Evolutionary conservation across 2,113 vertebrate species (phyloP).

Genomic region (Apus apus): DNA sequence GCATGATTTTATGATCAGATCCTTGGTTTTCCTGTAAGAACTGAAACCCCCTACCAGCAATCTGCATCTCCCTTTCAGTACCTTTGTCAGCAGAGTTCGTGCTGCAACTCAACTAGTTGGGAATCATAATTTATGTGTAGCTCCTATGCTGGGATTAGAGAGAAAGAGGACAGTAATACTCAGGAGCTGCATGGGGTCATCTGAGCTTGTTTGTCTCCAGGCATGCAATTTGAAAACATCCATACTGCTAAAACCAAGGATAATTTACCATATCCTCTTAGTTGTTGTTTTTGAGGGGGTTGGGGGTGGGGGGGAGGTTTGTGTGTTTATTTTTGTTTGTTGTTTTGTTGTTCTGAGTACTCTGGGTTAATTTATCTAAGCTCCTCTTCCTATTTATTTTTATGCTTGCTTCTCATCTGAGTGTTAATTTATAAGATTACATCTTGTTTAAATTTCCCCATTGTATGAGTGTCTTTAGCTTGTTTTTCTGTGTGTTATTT

Average conservation of each 20-base stretch:
- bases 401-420: not conserved
- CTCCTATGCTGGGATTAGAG: not conserved
- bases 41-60: rapidly evolving
- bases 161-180: not conserved
- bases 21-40: not conserved
- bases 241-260: not conserved
- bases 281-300: not conserved
- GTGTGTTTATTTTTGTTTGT: rapidly evolving
- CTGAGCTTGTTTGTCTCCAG: not conserved
- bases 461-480: not conserved
- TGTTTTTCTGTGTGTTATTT: not conserved
- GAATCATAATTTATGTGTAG: not conserved
- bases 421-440: not conserved
- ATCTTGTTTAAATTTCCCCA: not conserved
- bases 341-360: not conserved
- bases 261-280: not conserved
- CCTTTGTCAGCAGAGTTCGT: rapidly evolving
- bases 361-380: not conserved
- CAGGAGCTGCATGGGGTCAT: rapidly evolving
- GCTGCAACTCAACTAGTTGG: not conserved
- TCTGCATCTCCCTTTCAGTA: rapidly evolving
- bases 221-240: not conserved
- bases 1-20: not conserved
- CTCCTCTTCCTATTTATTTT: not conserved
- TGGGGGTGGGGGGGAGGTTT: rapidly evolving